Base-by-base conservation (phyloP, 1,140 invertebrate genomes). In the Ceratoteleas bidentatus region DNA sequence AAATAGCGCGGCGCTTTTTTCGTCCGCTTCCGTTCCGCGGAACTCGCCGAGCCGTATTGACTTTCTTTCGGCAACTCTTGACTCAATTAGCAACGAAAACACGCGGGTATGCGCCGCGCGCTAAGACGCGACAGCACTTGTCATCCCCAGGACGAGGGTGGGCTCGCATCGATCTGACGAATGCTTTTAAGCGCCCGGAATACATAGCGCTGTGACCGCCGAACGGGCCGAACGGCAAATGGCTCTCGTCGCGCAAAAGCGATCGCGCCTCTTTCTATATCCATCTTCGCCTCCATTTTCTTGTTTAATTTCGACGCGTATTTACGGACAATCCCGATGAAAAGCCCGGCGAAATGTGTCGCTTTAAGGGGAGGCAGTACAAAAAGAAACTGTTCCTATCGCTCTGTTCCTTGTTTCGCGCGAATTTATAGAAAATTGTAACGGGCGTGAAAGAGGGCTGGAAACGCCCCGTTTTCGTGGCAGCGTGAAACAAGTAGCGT, bases 71-170 rank as follows among this genome's bases (percentile, higher is more conserved):
- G 47, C 62, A 72, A 70, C 73, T 82, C 84, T 66, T 72, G 87
- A 90, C 84, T 87, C 87, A 88, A 89, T 90, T 90, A 89, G 87
- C 84, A 89, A 88, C 69, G 87, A 89, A 89, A 90, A 89, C 84
- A 89, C 80, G 69, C 64, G 81, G 83, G 68, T 50, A 64, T 69
- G 49, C 40, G 43, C 49, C 6, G 61, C 4, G 68, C 43, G 69
- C 70, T 74, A 83, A 81, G 76, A 79, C 76, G 70, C 76, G 62
- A 69, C 62, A 66, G 62, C 56, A 64, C 73, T 73, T 68, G 76
- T 64, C 73, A 87, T 87, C 87, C 86, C 78, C 60, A 77, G 54
- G 81, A 58, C 66, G 79, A 56, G 83, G 84, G 78, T 76, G 58
- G 72, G 64, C 47, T 66, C 75, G 82, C 83, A 90, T 90, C 88